Base-by-base conservation (phyloP, 2,888 invertebrate genomes). In the Pycnomerus fuliginosus region DNA sequence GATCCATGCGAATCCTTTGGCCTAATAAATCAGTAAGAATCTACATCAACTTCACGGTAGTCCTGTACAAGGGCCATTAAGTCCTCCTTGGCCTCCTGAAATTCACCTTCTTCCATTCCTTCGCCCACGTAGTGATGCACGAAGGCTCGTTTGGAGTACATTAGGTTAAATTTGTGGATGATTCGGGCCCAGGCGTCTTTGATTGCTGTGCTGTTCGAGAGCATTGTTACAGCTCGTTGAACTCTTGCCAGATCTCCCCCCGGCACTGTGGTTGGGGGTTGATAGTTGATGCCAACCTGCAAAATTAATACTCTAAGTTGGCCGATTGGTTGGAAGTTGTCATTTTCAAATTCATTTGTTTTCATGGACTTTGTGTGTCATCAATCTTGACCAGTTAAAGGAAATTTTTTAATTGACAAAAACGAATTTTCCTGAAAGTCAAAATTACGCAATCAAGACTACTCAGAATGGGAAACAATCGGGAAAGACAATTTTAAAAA, bases 1-100 rank as follows among this genome's bases (percentile, higher is more conserved):
- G 3, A 93, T 99, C 66, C 99, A 99, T 77, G 96, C 98, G 2
- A 99, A 99, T 79, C 99, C 99, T 10, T 73, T 99, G 58, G 98
- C 98, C 29, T 20, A 17, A 16, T 16, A 22, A 25, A 10, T 41
- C 3, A 33, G 7, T 15, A 14, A 14, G 23, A 17, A 13, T 39
- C 33, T 16, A 5, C 7, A 14, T 85, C 84, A 52, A 85, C 78
- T 74, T 85, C 85, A 55, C 71, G 77, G 58, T 86, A 86, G 68
- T 86, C 86, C 58, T 76, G 72, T 16, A 81, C 76, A 32, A 87
- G 68, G 4, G 83, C 78, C 50, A 77, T 76, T 33, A 86, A 69
- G 62, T 87, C 80, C 30, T 79, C 76, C 3, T 78, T 68, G 0
- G 85, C 83, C 38, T 79, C 83, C 16, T 65, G 60, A 48, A 87